Conservation (phyloP, 2,888 invertebrate species). For the Caenorhabditis sp. region DNA sequence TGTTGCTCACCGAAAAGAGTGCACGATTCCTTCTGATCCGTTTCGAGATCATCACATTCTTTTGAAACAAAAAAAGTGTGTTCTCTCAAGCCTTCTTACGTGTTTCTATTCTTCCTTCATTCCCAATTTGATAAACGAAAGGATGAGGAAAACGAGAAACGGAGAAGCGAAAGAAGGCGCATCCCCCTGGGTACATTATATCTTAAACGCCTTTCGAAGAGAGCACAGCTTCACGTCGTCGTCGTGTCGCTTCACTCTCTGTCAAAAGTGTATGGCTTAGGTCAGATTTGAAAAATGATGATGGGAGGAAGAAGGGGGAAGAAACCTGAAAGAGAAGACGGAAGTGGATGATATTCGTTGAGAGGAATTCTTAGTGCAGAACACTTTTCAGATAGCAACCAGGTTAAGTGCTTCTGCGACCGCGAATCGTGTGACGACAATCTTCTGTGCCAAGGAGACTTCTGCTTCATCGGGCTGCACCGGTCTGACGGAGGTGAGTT, state of each 20-base stretch:
- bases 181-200: constrained; percentile 55
- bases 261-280: constrained; percentile 38
- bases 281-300: constrained; percentile 40
- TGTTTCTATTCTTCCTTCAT: constrained; percentile 16
- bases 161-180: not conserved
- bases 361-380: no score
- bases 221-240: constrained; percentile 25
- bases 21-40: constrained; percentile 6
- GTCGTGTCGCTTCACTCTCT: constrained; percentile 9
- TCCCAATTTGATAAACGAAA: constrained; percentile 51
- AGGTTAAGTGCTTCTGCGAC: constrained; percentile 77
- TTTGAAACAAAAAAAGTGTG: not conserved
- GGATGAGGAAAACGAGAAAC: constrained; percentile 2
- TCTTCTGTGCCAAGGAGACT: constrained; percentile 72
- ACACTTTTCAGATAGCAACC: constrained; percentile 27
- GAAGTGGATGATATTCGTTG: not conserved
- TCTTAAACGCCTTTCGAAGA: constrained; percentile 44
- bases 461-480: constrained; percentile 74
- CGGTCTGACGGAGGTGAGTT: constrained; percentile 54
- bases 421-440: constrained; percentile 72
- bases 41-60: constrained; percentile 13
- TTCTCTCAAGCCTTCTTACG: constrained; percentile 27
- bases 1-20: not conserved
- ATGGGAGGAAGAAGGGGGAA: constrained; percentile 13
- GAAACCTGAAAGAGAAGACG: not conserved